A percentile compares a stretch with the other conserved stretches of the same genome.
These are phyloP conservation scores for Raphicerus campestris DNA, from an alignment of 2,113 vertebrate species.

Conservation along the genomic window DNA sequence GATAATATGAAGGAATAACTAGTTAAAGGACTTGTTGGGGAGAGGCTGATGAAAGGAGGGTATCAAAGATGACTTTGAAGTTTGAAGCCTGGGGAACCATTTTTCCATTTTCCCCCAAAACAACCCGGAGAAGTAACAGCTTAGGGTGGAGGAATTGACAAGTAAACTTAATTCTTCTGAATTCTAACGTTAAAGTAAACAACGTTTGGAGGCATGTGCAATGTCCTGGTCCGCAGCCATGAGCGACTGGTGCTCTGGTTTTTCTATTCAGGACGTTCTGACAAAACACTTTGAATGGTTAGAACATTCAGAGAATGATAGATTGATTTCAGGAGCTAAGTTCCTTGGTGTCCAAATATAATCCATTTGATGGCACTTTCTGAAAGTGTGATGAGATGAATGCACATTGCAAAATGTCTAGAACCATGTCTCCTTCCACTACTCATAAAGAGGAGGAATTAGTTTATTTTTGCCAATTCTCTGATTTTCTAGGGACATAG, in stretches of 20 bases:
- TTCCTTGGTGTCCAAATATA: slow-evolving; percentile 25
- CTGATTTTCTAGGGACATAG: not conserved
- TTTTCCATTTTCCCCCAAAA: not conserved
- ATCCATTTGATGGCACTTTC: not conserved
- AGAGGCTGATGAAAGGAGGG: not conserved
- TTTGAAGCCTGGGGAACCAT: not conserved
- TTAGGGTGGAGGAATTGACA: not conserved
- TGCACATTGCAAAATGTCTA: not conserved
- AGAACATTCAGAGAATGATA: not conserved
- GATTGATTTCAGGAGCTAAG: not conserved
- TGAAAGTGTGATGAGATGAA: not conserved
- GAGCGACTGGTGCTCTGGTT: not conserved
- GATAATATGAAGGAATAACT: not conserved
- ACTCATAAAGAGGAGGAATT: not conserved
- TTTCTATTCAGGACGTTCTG: not conserved
- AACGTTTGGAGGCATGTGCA: not conserved
- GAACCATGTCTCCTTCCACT: not conserved
- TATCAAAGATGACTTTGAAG: not conserved
- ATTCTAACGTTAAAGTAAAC: not conserved
- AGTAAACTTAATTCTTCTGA: slow-evolving; percentile 7
- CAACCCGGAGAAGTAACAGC: not conserved
- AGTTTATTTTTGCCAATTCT: slow-evolving; percentile 13
- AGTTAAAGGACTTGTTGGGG: not conserved
- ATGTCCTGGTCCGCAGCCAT: not conserved
- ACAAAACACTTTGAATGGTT: not conserved